These are phyloP conservation scores for Rhombomys opimus DNA, from an alignment of 2,113 vertebrate genomes.

Conservation along the genomic window DNA sequence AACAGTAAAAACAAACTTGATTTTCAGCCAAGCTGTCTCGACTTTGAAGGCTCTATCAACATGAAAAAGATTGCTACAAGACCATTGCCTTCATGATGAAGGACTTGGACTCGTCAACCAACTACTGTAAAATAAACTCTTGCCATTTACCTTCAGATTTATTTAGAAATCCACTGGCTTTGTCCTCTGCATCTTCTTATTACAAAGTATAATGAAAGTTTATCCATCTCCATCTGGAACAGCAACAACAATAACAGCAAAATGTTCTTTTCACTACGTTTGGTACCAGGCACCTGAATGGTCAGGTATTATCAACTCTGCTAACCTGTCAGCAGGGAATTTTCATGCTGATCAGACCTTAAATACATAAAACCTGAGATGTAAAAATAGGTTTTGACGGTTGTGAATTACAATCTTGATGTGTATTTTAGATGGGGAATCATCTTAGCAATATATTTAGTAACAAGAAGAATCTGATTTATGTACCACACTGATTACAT, in stretches of 20 bases:
- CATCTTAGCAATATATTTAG: conserved; percentile 7
- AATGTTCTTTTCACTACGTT: not conserved
- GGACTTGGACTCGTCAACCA: not conserved
- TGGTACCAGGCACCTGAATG: not conserved
- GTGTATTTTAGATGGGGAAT: conserved; percentile 28
- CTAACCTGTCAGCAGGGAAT: not conserved
- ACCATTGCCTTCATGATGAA: not conserved
- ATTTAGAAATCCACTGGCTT: not conserved
- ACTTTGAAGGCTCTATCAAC: not conserved
- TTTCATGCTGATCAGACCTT: not conserved
- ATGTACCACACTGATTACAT: conserved; percentile 6
- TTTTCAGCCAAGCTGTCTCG: not conserved
- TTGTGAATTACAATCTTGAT: not conserved
- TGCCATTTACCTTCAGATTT: not conserved
- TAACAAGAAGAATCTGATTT: conserved; percentile 37
- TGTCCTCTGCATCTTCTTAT: not conserved
- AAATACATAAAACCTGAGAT: not conserved
- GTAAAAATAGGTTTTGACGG: not conserved
- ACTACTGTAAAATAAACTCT: conserved; percentile 23
- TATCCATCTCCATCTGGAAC: not conserved
- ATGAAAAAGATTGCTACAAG: not conserved
- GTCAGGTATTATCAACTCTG: not conserved
- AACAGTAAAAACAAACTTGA: not conserved
- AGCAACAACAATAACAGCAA: not conserved
- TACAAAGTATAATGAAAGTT: not conserved